Conservation (phyloP, 2,888 invertebrate genomes). For the Oxycera nigricornis region DNA sequence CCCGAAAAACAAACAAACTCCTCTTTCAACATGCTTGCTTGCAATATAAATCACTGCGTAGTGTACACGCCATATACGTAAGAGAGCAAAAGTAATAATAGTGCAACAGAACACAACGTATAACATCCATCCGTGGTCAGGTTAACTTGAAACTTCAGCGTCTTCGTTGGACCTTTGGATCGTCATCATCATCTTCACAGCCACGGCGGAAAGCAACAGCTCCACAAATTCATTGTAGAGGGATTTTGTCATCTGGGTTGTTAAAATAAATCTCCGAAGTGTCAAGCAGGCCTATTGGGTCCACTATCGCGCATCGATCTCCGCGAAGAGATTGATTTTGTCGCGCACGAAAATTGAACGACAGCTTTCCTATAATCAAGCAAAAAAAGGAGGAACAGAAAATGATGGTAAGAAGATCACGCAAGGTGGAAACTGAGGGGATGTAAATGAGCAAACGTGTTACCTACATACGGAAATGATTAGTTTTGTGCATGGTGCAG, state of each 20-base stretch:
- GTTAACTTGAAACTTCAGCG: neutral
- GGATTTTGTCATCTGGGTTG: constrained; percentile 27
- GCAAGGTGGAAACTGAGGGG: neutral
- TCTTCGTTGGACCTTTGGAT: neutral
- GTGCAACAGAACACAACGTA: neutral
- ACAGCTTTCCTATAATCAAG: neutral
- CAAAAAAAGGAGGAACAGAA: neutral
- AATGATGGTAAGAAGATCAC: neutral
- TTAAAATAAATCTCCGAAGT: constrained; percentile 29
- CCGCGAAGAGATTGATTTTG: neutral
- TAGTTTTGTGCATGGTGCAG: neutral
- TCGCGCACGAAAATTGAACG: constrained; percentile 17
- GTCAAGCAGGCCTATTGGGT: constrained; percentile 8
- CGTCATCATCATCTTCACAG: constrained; percentile 4
- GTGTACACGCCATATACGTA: neutral
- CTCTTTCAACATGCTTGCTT: constrained; percentile 6
- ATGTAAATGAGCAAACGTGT: too few relatives aligned
- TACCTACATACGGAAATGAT: too few relatives aligned
- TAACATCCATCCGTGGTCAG: neutral
- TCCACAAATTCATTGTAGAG: constrained; percentile 26
- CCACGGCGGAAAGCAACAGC: neutral
- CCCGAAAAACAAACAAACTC: constrained; percentile 18
- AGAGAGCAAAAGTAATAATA: neutral
- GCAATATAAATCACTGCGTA: constrained; percentile 15
- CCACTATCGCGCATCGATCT: constrained; percentile 5